These are phyloP conservation scores for Dolomedes plantarius DNA, from an alignment of 2,888 invertebrate genomes.

Conservation along the genomic window DNA sequence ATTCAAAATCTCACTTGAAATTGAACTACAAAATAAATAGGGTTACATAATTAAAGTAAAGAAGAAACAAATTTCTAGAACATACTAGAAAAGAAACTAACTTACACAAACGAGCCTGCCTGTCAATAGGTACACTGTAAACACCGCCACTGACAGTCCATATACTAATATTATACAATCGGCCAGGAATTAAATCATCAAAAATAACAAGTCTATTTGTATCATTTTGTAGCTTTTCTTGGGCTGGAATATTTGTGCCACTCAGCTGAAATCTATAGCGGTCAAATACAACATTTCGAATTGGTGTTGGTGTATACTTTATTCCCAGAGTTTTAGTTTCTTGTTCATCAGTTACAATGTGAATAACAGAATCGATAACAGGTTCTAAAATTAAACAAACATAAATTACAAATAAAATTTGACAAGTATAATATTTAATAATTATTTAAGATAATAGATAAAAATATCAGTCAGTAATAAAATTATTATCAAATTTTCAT, in stretches of 20 bases:
- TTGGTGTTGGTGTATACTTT: slow-evolving; percentile 89
- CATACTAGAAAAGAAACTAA: no score
- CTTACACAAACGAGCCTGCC: slow-evolving; percentile 89
- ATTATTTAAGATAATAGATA: not conserved
- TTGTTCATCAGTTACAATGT: slow-evolving; percentile 88
- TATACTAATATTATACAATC: slow-evolving; percentile 92
- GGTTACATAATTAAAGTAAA: no score
- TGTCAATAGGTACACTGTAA: slow-evolving; percentile 88
- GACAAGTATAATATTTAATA: not conserved
- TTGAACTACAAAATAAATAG: no score
- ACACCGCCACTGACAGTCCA: slow-evolving; percentile 94
- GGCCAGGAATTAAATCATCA: slow-evolving; percentile 86
- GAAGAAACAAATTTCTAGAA: no score
- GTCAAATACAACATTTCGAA: slow-evolving; percentile 86
- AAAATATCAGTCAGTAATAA: not conserved
- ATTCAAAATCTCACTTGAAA: no score
- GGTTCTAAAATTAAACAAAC: slow-evolving; percentile 82
- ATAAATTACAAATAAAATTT: not conserved
- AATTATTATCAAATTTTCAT: not conserved
- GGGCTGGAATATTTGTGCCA: slow-evolving; percentile 83
- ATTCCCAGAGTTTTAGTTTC: slow-evolving; percentile 84
- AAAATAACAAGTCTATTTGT: slow-evolving; percentile 81
- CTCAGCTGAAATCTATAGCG: slow-evolving; percentile 86
- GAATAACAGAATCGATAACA: slow-evolving; percentile 91
- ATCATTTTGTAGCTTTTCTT: slow-evolving; percentile 80